These are phyloP conservation scores for Eupithecia vulgata DNA, from an alignment of 2,888 invertebrate genomes.

Conservation along the genomic window DNA sequence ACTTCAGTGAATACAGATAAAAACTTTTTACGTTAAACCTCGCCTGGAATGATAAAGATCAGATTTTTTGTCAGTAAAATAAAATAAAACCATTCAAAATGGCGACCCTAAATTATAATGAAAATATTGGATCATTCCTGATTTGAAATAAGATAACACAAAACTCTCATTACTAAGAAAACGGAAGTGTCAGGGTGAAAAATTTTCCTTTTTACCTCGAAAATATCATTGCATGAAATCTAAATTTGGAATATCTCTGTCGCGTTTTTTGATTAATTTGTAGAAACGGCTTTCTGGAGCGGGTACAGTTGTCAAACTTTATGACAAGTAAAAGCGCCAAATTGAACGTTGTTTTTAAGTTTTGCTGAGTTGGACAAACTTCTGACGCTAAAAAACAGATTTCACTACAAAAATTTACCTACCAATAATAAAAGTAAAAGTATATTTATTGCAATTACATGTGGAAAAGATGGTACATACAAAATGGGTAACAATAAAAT, in stretches of 20 bases:
- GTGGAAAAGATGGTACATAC: no score
- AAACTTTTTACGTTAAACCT: neutral
- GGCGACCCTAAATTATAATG: neutral
- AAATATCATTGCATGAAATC: conserved; percentile 62
- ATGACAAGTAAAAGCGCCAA: conserved; percentile 68
- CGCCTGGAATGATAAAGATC: neutral
- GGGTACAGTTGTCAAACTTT: conserved; percentile 68
- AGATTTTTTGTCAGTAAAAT: neutral
- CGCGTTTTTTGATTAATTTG: conserved; percentile 63
- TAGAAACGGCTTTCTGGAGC: conserved; percentile 60
- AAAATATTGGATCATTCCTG: conserved; percentile 2
- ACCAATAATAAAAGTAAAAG: no score
- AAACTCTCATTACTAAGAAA: neutral
- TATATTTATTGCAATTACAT: no score
- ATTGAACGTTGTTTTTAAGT: conserved; percentile 60
- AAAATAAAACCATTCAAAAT: neutral
- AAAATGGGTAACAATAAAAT: no score
- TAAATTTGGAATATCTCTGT: conserved; percentile 50
- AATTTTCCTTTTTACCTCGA: conserved; percentile 56
- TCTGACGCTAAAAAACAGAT: neutral
- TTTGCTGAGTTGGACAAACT: conserved; percentile 49
- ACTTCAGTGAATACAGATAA: neutral
- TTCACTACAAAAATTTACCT: neutral
- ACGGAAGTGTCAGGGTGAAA: conserved; percentile 13
- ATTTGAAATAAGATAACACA: neutral